These are phyloP conservation scores for Ochropleura plecta DNA, from an alignment of 2,888 invertebrate genomes.

Conservation along the genomic window DNA sequence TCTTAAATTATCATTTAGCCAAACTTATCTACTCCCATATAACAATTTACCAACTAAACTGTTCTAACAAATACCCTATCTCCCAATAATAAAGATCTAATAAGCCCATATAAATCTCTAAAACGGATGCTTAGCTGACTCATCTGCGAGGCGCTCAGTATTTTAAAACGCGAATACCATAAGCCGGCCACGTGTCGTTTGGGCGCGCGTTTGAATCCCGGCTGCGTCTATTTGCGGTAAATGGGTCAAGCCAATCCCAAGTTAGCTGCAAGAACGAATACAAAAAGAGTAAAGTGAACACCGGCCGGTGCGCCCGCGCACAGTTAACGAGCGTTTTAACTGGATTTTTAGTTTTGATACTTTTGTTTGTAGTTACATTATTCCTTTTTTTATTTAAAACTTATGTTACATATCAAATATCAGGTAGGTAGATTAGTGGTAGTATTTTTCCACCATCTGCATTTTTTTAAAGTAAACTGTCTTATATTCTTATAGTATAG, in stretches of 20 bases:
- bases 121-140: slow-evolving; percentile 55
- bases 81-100: slow-evolving; percentile 1
- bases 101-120: slow-evolving; percentile 39
- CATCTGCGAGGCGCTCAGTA: slow-evolving; percentile 54
- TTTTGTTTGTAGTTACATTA: not conserved
- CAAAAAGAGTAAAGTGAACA: slow-evolving; percentile 89
- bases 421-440: not conserved
- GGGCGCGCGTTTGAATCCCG: slow-evolving; percentile 78
- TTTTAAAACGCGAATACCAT: slow-evolving; percentile 65
- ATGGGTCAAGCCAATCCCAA: slow-evolving; percentile 89
- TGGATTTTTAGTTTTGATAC: slow-evolving; percentile 46
- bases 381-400: not conserved
- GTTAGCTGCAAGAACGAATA: slow-evolving; percentile 89
- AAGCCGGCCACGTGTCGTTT: slow-evolving; percentile 79
- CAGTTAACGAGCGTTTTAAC: slow-evolving; percentile 47
- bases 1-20: not conserved
- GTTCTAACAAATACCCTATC: not conserved
- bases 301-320: slow-evolving; percentile 65
- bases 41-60: not conserved
- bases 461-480: not conserved
- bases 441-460: not conserved
- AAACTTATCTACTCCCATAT: not conserved
- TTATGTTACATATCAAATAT: not conserved
- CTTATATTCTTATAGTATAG: not conserved
- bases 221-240: slow-evolving; percentile 88